Percentiles rank a stretch among this genome's conserved stretches.
Conservation (phyloP, 2,797 vertebrate species). For the Xenops minutus region DNA sequence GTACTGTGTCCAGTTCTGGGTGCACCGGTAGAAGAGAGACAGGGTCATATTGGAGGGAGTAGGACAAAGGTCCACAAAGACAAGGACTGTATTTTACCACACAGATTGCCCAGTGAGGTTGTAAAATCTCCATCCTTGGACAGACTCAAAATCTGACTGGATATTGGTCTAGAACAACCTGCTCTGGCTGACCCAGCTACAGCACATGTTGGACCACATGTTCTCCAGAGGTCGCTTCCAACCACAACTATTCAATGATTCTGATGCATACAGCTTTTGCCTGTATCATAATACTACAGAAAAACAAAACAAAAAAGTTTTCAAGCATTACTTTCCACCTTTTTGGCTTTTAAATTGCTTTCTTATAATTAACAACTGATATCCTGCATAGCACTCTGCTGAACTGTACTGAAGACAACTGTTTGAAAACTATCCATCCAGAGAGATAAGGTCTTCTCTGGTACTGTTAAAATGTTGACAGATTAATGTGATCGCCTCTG, state of each 20-base stretch:
- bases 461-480: background rate
- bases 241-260: background rate
- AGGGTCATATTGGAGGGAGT: background rate
- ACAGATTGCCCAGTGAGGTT: background rate
- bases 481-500: background rate
- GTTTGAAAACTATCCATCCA: background rate
- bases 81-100: background rate
- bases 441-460: background rate
- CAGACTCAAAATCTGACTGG: background rate
- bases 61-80: background rate
- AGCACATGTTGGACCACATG: background rate
- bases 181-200: background rate
- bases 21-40: background rate
- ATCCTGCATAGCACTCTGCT: background rate
- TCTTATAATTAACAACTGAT: background rate
- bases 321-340: background rate
- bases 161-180: accelerated
- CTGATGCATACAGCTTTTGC: background rate
- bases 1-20: background rate
- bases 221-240: background rate
- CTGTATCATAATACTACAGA: background rate
- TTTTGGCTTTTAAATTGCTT: background rate
- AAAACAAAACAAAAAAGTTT: background rate
- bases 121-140: background rate
- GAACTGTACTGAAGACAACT: background rate